Conservation (phyloP, 1,140 invertebrate species). For the Aethina tumida region DNA sequence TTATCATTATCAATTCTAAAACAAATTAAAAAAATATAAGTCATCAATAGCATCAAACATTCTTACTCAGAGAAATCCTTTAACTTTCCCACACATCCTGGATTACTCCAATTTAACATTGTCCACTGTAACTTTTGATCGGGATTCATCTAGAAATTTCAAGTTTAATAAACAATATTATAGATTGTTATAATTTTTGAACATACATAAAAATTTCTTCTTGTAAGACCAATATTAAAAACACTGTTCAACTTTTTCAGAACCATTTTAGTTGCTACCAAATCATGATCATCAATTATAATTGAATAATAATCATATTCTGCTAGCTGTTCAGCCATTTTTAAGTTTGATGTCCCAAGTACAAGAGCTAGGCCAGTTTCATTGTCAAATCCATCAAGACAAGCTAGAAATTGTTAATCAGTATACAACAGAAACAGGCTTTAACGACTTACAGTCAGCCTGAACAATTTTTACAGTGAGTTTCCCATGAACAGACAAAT, state of each 20-base stretch:
- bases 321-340: slow-evolving; percentile 14
- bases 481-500: slow-evolving; percentile 14
- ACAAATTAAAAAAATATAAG: slow-evolving; percentile 5
- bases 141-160: slow-evolving; percentile 20
- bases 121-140: slow-evolving; percentile 29
- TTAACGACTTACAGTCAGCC: slow-evolving; percentile 15
- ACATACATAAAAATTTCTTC: slow-evolving; percentile 28
- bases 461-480: slow-evolving; percentile 19
- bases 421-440: slow-evolving; percentile 3
- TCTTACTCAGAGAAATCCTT: slow-evolving; percentile 24
- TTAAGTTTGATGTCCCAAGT: slow-evolving; percentile 15
- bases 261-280: slow-evolving; percentile 22
- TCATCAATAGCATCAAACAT: slow-evolving; percentile 1
- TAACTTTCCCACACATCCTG: slow-evolving; percentile 23
- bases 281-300: slow-evolving; percentile 27
- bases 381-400: slow-evolving; percentile 7
- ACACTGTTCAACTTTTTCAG: slow-evolving; percentile 20
- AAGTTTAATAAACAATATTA: background rate
- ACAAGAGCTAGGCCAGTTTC: slow-evolving; percentile 9
- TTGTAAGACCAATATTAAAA: slow-evolving; percentile 28
- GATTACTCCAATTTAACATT: slow-evolving; percentile 28
- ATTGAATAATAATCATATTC: slow-evolving; percentile 18
- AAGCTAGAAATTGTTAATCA: slow-evolving; percentile 10
- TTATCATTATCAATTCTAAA: slow-evolving; percentile 22
- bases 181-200: background rate